Conservation (phyloP, 2,888 invertebrate genomes). For the Sericinus montela region DNA sequence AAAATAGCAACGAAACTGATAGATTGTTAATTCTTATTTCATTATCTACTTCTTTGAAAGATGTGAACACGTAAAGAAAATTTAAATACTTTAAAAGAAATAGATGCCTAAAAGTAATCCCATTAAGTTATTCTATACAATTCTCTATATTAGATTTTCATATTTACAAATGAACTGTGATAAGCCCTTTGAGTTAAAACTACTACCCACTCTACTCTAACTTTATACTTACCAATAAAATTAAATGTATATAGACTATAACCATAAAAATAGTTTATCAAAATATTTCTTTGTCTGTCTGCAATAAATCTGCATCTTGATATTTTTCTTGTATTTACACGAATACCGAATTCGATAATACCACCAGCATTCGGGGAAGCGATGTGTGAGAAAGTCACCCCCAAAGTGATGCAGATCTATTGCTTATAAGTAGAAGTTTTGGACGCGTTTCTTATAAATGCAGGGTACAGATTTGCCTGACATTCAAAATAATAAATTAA, state of each 20-base stretch:
- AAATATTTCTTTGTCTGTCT: conserved; percentile 9
- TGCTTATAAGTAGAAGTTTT: conserved; percentile 44
- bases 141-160: conserved; percentile 11
- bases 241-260: conserved; percentile 2
- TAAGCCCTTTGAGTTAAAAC: conserved; percentile 21
- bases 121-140: background rate
- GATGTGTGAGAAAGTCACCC: no score
- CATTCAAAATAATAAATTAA: conserved; percentile 50
- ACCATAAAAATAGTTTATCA: conserved; percentile 2
- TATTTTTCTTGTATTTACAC: no score
- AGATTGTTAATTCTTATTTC: no score
- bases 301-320: conserved; percentile 25
- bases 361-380: no score
- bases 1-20: no score
- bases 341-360: no score
- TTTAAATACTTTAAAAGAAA: no score
- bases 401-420: conserved; percentile 23
- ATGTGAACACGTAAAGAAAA: no score
- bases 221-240: conserved; percentile 14
- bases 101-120: background rate
- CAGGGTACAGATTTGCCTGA: conserved; percentile 72
- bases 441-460: conserved; percentile 60
- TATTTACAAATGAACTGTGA: conserved; percentile 27
- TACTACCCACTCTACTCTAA: conserved; percentile 8
- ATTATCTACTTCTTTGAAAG: no score